Evolutionary conservation across 2,888 invertebrate genomes (phyloP), one percentile per base, ranked within the genome.

Genomic region (Lomographa bimaculata): DNA sequence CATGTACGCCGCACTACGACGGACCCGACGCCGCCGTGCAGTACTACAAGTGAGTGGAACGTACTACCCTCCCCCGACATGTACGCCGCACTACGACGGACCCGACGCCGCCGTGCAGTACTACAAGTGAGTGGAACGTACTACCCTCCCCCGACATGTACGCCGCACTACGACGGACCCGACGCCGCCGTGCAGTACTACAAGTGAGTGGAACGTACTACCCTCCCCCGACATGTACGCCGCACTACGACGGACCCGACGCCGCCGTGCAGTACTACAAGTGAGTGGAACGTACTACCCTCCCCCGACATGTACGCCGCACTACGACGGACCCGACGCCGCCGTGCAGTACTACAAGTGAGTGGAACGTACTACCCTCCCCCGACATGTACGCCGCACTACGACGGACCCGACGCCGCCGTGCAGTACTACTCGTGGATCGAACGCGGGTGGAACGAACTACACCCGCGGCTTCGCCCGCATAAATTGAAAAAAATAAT

Each of bases 161-260:
- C 86, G 78, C 86, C 86, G 0, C 77, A 74, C 79, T 87, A 82
- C 69, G 79, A 85, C 21, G 85, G 86, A 1, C 84, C 87, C 0
- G 81, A 80, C 50, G 83, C 86, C 35, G 79, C 71, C 43, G 74
- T 72, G 0, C 77, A 76, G 68, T 85, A 86, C 43, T 83, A 84
- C 53, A 78, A 70, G 85, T 84, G 1, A 57, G 67, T n/a, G n/a
- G n/a, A n/a, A n/a, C n/a, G n/a, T n/a, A n/a, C n/a, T n/a, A n/a
- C n/a, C n/a, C n/a, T n/a, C n/a, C n/a, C n/a, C n/a, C n/a, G n/a
- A n/a, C 71, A 14, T 50, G 77, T 14, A 71, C 86, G 78, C 86
- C 86, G 0, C 77, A 74, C 79, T 87, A 82, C 69, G 79, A 85
- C 21, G 85, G 86, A 1, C 84, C 87, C 0, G 81, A 80, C 50